Base-by-base conservation (phyloP, 2,113 vertebrate genomes). In the Albula glossodonta region DNA sequence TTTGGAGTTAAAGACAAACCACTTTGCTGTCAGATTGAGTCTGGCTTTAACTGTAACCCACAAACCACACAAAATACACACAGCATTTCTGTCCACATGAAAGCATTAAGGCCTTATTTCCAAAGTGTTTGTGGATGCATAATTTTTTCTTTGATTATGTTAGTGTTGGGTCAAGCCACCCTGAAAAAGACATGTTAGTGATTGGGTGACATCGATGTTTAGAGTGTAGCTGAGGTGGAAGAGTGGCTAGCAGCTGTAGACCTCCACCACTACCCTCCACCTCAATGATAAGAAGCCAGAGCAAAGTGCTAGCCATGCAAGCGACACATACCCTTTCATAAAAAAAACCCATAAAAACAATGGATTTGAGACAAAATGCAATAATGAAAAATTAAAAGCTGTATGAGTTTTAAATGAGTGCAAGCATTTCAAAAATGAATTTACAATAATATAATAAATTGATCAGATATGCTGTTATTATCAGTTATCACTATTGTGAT, bases 231-330 rank as follows among this genome's bases (percentile, higher is more conserved):
- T 53, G 60, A 52, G 49, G 12, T 77, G 11, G 51, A 5, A 51
- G 13, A 52, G 4, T 79, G 53, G 15, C 8, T 2, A 15, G 31
- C 51, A 31, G 49, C 8, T 66, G 10, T 25, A 49, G 11, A 50
- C 81, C 83, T 84, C 48, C 81, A 82, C 78, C 78, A 22, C 48
- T 25, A 52, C 41, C 70, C 82, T 50, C 12, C 41, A 49, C 11
- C 25, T 78, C 70, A 57, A 22, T 77, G 51, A 17, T 2, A 8
- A 17, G n/a, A 41, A 41, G 25, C 53, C 52, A 41, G 12, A 66
- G 31, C 10, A 85, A 41, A 50, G 48, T 3, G 49, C 15, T 51
- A 86, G 80, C 80, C 85, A 82, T 60, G 66, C 80, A 57, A 78
- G 80, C 41, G 31, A 60, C 60, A 12, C 48, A 52, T 22, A 41